Percentiles rank a stretch among this genome's conserved stretches.
Evolutionary conservation across 2,113 vertebrate genomes (phyloP).

Genomic region (Trichechus manatus): DNA sequence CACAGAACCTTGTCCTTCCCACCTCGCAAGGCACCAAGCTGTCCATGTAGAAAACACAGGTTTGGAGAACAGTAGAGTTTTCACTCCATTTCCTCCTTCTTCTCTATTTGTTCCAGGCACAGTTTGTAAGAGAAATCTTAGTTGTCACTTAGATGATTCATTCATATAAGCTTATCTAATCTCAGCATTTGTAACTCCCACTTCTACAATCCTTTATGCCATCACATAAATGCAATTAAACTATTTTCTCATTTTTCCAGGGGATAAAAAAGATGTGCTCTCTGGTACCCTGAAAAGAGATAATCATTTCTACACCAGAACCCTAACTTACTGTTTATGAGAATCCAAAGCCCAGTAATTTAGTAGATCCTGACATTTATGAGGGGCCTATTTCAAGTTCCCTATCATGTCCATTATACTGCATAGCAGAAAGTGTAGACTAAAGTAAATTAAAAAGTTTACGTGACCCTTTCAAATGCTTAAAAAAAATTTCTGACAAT

Average conservation of each 20-base stretch:
- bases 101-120: not conserved
- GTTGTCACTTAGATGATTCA: conserved; percentile 50
- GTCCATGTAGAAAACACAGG: conserved; percentile 8
- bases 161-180: conserved; percentile 53
- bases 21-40: conserved; percentile 18
- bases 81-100: conserved; percentile 27
- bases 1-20: not conserved
- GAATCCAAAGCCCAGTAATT: not conserved
- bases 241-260: conserved; percentile 60
- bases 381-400: conserved; percentile 20
- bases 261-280: conserved; percentile 31
- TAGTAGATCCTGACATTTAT: not conserved
- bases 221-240: conserved; percentile 53
- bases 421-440: conserved; percentile 19
- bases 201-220: conserved; percentile 14
- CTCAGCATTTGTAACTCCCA: conserved; percentile 45
- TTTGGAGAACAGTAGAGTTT: conserved; percentile 14
- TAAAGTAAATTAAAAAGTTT: not conserved
- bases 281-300: not conserved
- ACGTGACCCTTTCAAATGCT: not conserved
- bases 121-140: conserved; percentile 58
- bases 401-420: not conserved
- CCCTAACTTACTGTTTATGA: conserved; percentile 6
- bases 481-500: not conserved
- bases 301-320: conserved; percentile 24